Evolutionary conservation across 2,113 vertebrate species (phyloP), one percentile per base, ranked within the genome.

Genomic region (Cryptotis parvus): DNA sequence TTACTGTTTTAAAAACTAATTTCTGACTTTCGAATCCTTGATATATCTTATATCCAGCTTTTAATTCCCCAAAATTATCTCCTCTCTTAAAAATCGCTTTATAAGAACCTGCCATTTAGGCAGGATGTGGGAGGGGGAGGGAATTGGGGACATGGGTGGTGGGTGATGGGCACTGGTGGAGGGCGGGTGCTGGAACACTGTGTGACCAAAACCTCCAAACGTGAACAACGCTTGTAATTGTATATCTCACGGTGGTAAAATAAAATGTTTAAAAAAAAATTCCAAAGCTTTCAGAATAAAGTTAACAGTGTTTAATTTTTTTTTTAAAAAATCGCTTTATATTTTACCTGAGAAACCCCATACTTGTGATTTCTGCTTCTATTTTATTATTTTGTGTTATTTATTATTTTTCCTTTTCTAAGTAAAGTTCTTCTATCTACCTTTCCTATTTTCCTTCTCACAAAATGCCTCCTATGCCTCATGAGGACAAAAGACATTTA

Each of bases 261-360:
- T n/a, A n/a, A n/a, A n/a, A n/a, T n/a, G n/a, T n/a, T n/a, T n/a
- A n/a, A n/a, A n/a, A n/a, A n/a, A n/a, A n/a, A n/a, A n/a, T n/a
- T n/a, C n/a, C n/a, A n/a, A n/a, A n/a, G n/a, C n/a, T n/a, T n/a
- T n/a, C n/a, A n/a, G n/a, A n/a, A n/a, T n/a, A n/a, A n/a, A n/a
- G n/a, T n/a, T n/a, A n/a, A n/a, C n/a, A n/a, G n/a, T n/a, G n/a
- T n/a, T n/a, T n/a, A n/a, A n/a, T n/a, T n/a, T n/a, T n/a, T n/a
- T n/a, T n/a, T n/a, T n/a, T n/a, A n/a, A n/a, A 76, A 45, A 76
- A 18, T 52, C 76, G 76, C 43, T 77, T 84, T 84, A 76, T 82
- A 89, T 35, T 37, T 63, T 87, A 39, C 15, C 87, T 45, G n/a
- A 73, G 37, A 92, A 80, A 5, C 52, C 61, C 37, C 66, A 72